Evolutionary conservation across 2,113 vertebrate species (phyloP), one percentile per base, ranked within the genome.

Genomic region (Erythrocercus mccallii): DNA sequence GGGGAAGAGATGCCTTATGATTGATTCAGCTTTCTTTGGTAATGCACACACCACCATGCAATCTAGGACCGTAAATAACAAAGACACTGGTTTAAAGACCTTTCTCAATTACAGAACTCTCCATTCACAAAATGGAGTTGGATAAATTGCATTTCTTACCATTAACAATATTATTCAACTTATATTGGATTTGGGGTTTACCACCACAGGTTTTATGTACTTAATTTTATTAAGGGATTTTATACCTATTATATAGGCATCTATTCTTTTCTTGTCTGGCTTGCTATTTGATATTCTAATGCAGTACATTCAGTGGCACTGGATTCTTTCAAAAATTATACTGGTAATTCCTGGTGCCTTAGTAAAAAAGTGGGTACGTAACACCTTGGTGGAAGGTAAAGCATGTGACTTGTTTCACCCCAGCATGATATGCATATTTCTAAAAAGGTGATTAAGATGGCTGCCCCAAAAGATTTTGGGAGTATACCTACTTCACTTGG

Each of bases 231-330:
- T 91, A 91, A 97, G 95, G 84, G 69, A 66, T 96, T 96, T 95
- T 94, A 89, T 92, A 94, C 97, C 98, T 98, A 94, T 98, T 96
- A 91, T 96, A 96, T 96, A 97, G 97, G 96, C 82, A 83, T 57
- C 64, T 85, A 27, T 76, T 86, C 28, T 85, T 94, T 93, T 85
- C 62, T 84, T 78, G 82, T 95, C 82, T 94, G 95, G 96, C 95
- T 97, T 92, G 88, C 81, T 92, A 54, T 91, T 94, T 97, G 95
- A 95, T 81, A 90, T 93, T 87, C 84, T 93, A 87, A 91, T 65
- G 77, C 64, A 93, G 90, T 58, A 94, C 78, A 62, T 77, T 90
- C 62, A 40, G 69, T 82, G 91, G 82, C 54, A 20, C 95, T 97
- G 94, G 56, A 80, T 91, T 90, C 92, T 83, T 33, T 91, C 69